These are phyloP conservation scores for Leptarthrus brevirostris DNA, from an alignment of 2,888 invertebrate species.

Conservation along the genomic window DNA sequence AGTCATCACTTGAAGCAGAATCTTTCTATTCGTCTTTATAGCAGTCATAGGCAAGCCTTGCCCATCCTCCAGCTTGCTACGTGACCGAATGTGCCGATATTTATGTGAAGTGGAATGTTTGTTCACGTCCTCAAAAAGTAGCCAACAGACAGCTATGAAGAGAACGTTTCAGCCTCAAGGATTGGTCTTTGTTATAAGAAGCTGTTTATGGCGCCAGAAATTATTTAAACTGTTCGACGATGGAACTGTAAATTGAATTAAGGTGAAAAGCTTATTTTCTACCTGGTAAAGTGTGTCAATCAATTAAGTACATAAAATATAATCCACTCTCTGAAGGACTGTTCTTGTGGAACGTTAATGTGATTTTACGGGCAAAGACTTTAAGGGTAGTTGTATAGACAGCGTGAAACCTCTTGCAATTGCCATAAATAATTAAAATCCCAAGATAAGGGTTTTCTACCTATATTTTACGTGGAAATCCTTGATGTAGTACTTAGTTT, in stretches of 20 bases:
- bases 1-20: conserved; percentile 5
- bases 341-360: too few relatives aligned
- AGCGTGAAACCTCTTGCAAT: too few relatives aligned
- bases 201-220: conserved; percentile 6
- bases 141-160: not conserved
- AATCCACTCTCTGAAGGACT: too few relatives aligned
- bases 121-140: conserved; percentile 10
- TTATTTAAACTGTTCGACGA: conserved; percentile 4
- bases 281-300: not conserved
- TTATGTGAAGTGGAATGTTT: conserved; percentile 21
- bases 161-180: not conserved
- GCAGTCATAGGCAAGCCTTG: conserved; percentile 5
- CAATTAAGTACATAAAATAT: too few relatives aligned
- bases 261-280: conserved; percentile 3
- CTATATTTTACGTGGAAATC: too few relatives aligned
- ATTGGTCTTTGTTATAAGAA: not conserved
- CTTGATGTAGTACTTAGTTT: too few relatives aligned
- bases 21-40: not conserved
- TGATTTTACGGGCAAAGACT: too few relatives aligned
- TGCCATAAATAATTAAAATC: too few relatives aligned
- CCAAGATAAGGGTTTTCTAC: too few relatives aligned
- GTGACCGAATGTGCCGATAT: conserved; percentile 36
- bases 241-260: conserved; percentile 1
- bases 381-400: too few relatives aligned
- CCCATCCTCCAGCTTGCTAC: not conserved